Conservation (phyloP, 2,797 vertebrate species). For the Vespertilio murinus region DNA sequence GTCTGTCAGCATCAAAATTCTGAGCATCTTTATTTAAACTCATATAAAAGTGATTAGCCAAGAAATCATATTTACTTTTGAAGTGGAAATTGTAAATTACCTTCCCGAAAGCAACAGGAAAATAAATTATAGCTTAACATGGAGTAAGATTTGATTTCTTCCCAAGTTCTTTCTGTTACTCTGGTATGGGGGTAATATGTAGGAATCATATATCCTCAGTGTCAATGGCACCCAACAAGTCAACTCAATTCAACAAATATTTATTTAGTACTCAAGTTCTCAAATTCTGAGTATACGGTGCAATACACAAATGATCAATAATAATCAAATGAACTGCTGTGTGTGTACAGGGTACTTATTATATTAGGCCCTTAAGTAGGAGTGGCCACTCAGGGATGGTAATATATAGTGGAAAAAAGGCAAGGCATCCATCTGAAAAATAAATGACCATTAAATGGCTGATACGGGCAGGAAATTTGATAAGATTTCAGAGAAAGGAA, state of each 20-base stretch:
- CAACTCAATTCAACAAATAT: background rate
- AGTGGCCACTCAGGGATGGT: background rate
- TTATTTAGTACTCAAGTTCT: background rate
- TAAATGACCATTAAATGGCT: background rate
- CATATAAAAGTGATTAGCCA: slow-evolving; percentile 10
- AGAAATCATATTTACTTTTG: slow-evolving; percentile 1
- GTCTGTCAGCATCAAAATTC: background rate
- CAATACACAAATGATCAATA: background rate
- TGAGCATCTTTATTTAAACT: background rate
- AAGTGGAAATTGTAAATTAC: background rate
- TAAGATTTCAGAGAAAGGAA: slow-evolving; percentile 14
- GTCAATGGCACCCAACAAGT: background rate
- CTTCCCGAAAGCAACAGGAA: background rate
- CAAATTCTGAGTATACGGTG: background rate
- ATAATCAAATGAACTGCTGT: background rate
- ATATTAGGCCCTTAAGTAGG: background rate
- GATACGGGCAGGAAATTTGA: background rate
- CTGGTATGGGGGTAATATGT: background rate
- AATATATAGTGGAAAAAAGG: background rate
- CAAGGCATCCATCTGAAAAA: background rate
- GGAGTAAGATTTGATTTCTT: slow-evolving; percentile 5
- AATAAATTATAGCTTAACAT: slow-evolving; percentile 1
- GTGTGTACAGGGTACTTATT: background rate
- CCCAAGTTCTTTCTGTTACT: background rate
- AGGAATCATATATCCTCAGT: background rate